phyloP scores from a whole-genome alignment of 2,888 invertebrate species.

The Bellardia pandia region DNA sequence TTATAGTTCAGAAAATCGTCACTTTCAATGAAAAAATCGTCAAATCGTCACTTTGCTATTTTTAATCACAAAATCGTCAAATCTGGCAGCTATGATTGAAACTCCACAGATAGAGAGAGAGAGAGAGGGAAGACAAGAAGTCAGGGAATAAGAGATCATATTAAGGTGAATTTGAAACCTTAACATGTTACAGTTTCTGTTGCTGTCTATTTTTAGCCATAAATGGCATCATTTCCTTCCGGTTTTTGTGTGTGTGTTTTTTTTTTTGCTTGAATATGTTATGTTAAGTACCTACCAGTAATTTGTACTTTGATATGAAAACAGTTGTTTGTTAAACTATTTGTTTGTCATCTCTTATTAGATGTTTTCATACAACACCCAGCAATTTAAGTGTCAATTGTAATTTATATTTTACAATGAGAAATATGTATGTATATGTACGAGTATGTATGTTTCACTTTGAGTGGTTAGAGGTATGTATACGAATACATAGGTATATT shows the following conservation, averaged over 20 bases:
- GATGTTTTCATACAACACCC: constrained; percentile 20
- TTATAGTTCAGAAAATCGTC: no score
- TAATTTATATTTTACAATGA: constrained; percentile 29
- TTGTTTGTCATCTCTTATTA: constrained; percentile 17
- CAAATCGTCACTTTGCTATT: no score
- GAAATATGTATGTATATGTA: no score
- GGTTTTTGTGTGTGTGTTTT: constrained; percentile 39
- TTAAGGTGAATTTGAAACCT: constrained; percentile 66
- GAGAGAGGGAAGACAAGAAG: neutral
- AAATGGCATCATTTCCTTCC: constrained; percentile 67
- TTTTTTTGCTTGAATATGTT: neutral
- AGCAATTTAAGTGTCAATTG: constrained; percentile 64
- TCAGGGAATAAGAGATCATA: constrained; percentile 37
- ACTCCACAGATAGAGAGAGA: no score
- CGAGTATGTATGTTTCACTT: no score
- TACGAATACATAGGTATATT: neutral
- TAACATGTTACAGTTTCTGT: constrained; percentile 52
- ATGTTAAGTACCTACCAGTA: constrained; percentile 20
- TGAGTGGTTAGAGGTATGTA: neutral
- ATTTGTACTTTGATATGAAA: constrained; percentile 51
- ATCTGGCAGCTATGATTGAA: no score
- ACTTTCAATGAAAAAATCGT: no score
- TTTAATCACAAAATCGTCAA: no score
- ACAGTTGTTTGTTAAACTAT: constrained; percentile 54
- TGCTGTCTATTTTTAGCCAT: constrained; percentile 33